Evolutionary conservation across 2,888 invertebrate genomes (phyloP).

Genomic region (Cordilura impudica): DNA sequence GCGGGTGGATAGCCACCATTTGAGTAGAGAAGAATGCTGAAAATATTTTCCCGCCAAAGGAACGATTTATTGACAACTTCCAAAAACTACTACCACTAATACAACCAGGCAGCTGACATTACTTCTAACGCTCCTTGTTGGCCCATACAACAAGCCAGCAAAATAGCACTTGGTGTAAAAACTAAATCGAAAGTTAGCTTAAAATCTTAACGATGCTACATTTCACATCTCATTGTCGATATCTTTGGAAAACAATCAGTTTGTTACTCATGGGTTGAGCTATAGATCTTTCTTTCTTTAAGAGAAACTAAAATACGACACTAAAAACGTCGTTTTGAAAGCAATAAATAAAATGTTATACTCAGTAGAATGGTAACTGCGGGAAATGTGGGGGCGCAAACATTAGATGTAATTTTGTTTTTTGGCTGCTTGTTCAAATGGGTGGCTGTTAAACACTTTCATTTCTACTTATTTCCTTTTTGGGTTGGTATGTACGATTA

Average conservation of each 20-base stretch:
- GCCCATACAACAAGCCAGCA: conserved; percentile 1
- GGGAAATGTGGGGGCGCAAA: neutral
- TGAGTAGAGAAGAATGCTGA: conserved; percentile 26
- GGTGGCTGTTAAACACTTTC: conserved; percentile 41
- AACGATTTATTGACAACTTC: conserved; percentile 77
- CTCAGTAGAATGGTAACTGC: neutral
- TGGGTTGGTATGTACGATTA: neutral
- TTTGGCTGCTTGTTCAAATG: neutral
- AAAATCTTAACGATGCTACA: conserved; percentile 57
- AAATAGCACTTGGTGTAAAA: conserved; percentile 36
- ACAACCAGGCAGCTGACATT: conserved; percentile 26
- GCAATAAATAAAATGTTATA: conserved; percentile 64
- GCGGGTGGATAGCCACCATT: conserved; percentile 59
- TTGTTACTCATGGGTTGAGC: conserved; percentile 54
- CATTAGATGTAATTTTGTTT: neutral
- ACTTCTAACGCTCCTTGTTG: neutral
- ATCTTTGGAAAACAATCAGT: conserved; percentile 59
- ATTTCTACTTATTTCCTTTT: conserved; percentile 47
- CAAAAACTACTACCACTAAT: conserved; percentile 51
- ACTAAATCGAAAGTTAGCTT: conserved; percentile 39
- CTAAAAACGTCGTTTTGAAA: conserved; percentile 63
- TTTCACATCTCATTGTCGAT: conserved; percentile 58
- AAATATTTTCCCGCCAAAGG: conserved; percentile 66
- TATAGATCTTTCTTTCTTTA: conserved; percentile 48
- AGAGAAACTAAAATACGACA: conserved; percentile 49